phyloP scores from a whole-genome alignment of 2,888 invertebrate genomes.

The Clusia tigrina region DNA sequence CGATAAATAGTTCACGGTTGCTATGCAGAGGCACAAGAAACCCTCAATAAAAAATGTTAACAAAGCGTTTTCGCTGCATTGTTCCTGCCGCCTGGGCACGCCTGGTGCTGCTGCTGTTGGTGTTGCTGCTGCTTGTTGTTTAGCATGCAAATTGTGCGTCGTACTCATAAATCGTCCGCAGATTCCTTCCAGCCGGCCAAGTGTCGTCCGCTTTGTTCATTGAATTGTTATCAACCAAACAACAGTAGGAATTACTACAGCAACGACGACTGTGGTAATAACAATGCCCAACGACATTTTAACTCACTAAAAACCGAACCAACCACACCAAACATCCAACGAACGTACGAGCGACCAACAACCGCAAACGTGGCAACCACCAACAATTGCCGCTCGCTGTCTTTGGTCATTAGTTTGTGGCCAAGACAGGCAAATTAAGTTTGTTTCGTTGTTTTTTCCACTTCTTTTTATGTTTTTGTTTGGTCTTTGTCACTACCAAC shows the following conservation, averaged over 20 bases:
- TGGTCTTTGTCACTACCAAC: background rate
- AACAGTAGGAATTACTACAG: background rate
- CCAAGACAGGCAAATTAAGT: constrained; percentile 22
- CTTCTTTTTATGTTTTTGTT: background rate
- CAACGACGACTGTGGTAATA: constrained; percentile 12
- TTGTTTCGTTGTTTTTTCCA: constrained; percentile 2
- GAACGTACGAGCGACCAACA: background rate
- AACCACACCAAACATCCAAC: no score
- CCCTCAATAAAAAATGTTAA: constrained; percentile 12
- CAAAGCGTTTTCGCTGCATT: constrained; percentile 5
- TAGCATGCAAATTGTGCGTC: constrained; percentile 32
- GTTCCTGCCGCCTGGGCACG: background rate
- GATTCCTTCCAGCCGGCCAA: background rate
- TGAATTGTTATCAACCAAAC: constrained; percentile 17
- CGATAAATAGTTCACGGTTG: no score
- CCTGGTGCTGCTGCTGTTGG: constrained; percentile 1
- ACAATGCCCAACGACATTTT: constrained; percentile 1
- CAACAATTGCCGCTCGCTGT: constrained; percentile 9
- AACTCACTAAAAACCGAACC: no score
- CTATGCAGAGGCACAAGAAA: background rate
- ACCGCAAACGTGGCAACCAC: constrained; percentile 6
- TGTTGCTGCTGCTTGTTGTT: constrained; percentile 9
- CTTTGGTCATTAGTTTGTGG: constrained; percentile 28
- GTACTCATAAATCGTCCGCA: constrained; percentile 32
- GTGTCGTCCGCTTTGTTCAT: constrained; percentile 12